phyloP scores from a whole-genome alignment of 2,797 vertebrate genomes.

The Peromyscus attwateri region DNA sequence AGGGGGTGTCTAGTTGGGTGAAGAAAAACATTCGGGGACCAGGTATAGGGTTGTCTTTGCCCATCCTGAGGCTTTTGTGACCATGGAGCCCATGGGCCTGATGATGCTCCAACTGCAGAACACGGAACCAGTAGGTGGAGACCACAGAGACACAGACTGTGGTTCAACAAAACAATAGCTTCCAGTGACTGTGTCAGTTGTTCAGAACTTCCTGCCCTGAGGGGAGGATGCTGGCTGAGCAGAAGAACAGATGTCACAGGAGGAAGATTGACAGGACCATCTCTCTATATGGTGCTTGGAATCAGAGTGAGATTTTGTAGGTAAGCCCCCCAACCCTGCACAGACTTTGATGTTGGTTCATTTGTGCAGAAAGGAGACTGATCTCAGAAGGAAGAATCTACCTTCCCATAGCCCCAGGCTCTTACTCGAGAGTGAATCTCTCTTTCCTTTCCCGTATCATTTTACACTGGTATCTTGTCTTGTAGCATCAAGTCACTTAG shows the following conservation, averaged over 20 bases:
- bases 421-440: background rate
- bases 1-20: background rate
- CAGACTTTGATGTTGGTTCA: background rate
- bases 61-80: background rate
- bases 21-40: background rate
- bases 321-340: background rate
- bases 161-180: background rate
- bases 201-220: background rate
- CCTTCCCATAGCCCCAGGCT: background rate
- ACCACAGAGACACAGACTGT: background rate
- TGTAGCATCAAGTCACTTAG: background rate
- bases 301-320: background rate
- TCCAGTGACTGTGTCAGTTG: background rate
- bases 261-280: background rate
- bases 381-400: slow-evolving; percentile 15
- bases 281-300: background rate
- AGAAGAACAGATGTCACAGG: background rate
- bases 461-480: background rate
- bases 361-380: background rate
- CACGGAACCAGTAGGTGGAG: background rate
- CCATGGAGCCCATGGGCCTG: background rate
- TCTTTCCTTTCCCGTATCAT: background rate
- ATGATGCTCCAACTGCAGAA: background rate
- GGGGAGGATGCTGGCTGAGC: background rate
- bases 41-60: background rate